Percentiles rank a stretch among this genome's conserved stretches.
phyloP scores from a whole-genome alignment of 2,113 vertebrate genomes.

The Hassar affinis region DNA sequence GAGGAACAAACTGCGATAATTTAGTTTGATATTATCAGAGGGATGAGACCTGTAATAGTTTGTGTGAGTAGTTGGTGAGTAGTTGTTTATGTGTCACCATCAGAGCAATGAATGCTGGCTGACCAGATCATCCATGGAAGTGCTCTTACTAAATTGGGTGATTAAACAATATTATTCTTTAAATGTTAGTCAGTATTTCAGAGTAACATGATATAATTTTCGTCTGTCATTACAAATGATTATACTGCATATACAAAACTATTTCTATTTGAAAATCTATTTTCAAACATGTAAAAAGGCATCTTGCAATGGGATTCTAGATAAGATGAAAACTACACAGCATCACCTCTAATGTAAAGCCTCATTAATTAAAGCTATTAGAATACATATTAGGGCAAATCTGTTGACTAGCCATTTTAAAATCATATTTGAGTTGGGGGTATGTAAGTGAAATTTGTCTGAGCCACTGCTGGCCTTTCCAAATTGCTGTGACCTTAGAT shows the following conservation, averaged over 20 bases:
- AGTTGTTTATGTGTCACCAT: not conserved
- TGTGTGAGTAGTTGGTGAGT: too few relatives aligned
- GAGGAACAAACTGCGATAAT: slow-evolving; percentile 19
- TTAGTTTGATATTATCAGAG: slow-evolving; percentile 33
- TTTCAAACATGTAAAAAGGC: not conserved
- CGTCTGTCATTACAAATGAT: not conserved
- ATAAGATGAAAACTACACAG: slow-evolving; percentile 10
- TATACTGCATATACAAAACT: not conserved
- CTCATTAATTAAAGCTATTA: slow-evolving; percentile 36
- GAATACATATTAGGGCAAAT: slow-evolving; percentile 15
- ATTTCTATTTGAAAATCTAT: not conserved
- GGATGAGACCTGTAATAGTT: not conserved
- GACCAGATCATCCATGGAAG: not conserved
- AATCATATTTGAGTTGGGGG: slow-evolving; percentile 39
- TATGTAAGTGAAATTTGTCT: slow-evolving; percentile 59
- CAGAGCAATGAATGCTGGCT: not conserved
- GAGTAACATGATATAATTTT: slow-evolving; percentile 51
- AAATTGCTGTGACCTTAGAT: slow-evolving; percentile 34
- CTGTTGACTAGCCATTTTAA: slow-evolving; percentile 5
- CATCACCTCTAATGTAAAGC: slow-evolving; percentile 1
- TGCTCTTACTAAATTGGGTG: not conserved
- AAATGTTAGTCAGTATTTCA: slow-evolving; percentile 14
- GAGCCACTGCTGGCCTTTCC: slow-evolving; percentile 48
- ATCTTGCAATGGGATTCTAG: not conserved
- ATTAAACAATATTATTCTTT: not conserved